phyloP scores from a whole-genome alignment of 2,888 invertebrate species.

The Odontocolon sp. region DNA sequence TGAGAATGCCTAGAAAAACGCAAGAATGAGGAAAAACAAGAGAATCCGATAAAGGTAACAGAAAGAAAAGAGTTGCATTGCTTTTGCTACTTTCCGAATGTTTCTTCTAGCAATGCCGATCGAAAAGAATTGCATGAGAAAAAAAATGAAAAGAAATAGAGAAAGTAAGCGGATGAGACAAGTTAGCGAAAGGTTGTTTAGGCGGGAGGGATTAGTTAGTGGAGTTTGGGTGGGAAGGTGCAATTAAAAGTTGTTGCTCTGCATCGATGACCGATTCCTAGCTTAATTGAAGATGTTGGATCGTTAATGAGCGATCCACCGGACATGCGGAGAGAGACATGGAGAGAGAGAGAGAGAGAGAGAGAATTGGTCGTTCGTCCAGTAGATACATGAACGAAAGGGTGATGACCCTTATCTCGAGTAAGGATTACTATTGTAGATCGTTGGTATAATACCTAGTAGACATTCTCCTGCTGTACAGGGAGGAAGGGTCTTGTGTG shows the following conservation, averaged over 20 bases:
- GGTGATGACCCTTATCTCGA: constrained; percentile 18
- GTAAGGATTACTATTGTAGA: constrained; percentile 28
- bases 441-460: constrained; percentile 8
- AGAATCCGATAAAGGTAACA: background rate
- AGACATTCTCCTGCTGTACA: background rate
- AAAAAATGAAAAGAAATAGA: background rate
- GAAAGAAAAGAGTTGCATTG: background rate
- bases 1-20: background rate
- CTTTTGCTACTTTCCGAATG: background rate
- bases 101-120: background rate
- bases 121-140: background rate
- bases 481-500: background rate
- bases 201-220: too few species aligned
- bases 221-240: constrained; percentile 71
- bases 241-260: constrained; percentile 74
- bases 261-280: constrained; percentile 17
- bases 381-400: constrained; percentile 7
- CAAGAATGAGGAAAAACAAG: background rate
- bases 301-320: constrained; percentile 4
- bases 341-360: too few species aligned
- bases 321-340: background rate
- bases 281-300: constrained; percentile 2
- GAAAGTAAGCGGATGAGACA: background rate
- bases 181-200: too few species aligned
- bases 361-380: background rate